Base-by-base conservation (phyloP, 2,888 invertebrate species). In the Lagria hirta region DNA sequence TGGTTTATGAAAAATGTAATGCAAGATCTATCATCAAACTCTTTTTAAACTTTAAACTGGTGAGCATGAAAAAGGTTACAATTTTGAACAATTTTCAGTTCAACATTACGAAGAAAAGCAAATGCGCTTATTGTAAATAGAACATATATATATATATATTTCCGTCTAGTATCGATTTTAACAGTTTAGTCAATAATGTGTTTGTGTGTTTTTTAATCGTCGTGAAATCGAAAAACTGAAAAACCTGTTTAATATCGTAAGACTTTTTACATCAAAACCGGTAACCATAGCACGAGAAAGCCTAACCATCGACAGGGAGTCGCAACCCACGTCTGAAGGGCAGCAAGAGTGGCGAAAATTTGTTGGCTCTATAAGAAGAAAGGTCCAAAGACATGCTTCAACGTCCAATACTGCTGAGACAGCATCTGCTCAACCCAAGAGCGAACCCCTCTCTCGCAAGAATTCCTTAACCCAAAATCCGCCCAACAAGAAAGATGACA, bases 301-400 rank as follows among this genome's bases (percentile, higher is more conserved):
- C 59, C 58, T 64, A 52, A 68, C 59, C 57, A 66, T 68, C 61
- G 66, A 68, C 43, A 61, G 56, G 32, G 62, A 63, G 36, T 38
- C 52, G 27, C 37, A 27, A 16, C 26, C 41, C 38, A 23, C 54
- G 48, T 46, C 52, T 32, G 57, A 56, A 45, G 58, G 38, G 47
- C 64, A 63, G 27, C 66, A 70, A 57, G 73, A 73, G 67, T 73
- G 73, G 73, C 61, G 68, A 37, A 66, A 64, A 53, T 65, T 73
- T 54, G 73, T 73, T 42, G 73, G 73, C 29, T 73, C 73, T 15
- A 71, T 73, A 47, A 64, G 71, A 40, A 62, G 73, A 17, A 70
- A 71, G 49, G 73, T 73, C 35, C 72, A 72, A 53, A 63, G 72
- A 45, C 69, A 70, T 66, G 68, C 66, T 30, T 65, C 70, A 8